Evolutionary conservation across 2,888 invertebrate genomes (phyloP).

Genomic region (Meteorus cinctellus): DNA sequence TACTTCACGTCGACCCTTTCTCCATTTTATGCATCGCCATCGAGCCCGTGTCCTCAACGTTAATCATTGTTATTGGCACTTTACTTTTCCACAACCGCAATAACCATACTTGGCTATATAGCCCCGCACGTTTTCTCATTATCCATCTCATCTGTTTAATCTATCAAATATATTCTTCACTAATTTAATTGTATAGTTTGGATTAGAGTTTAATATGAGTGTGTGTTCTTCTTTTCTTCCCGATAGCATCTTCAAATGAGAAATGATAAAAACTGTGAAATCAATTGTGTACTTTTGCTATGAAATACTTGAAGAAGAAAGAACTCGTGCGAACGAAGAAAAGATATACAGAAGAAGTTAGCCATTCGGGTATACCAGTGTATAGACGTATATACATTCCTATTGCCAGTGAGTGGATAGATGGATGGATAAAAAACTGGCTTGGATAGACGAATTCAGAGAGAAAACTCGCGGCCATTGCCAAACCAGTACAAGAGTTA

Average conservation of each 20-base stretch:
- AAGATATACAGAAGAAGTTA: slow-evolving; percentile 22
- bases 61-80: slow-evolving; percentile 62
- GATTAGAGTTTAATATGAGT: background rate
- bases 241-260: no score
- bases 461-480: slow-evolving; percentile 30
- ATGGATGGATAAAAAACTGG: slow-evolving; percentile 35
- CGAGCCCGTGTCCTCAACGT: slow-evolving; percentile 54
- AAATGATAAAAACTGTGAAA: background rate
- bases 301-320: background rate
- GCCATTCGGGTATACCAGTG: background rate
- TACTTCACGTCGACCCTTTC: slow-evolving; percentile 49
- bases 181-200: background rate
- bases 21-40: slow-evolving; percentile 43
- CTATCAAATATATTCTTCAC: background rate
- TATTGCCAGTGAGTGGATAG: slow-evolving; percentile 29
- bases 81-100: background rate
- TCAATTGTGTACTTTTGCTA: slow-evolving; percentile 11
- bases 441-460: slow-evolving; percentile 40
- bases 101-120: slow-evolving; percentile 22
- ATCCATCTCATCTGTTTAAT: slow-evolving; percentile 11
- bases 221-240: background rate
- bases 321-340: background rate
- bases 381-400: slow-evolving; percentile 18
- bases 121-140: background rate
- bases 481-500: slow-evolving; percentile 19